Evolutionary conservation across 2,888 invertebrate species (phyloP), one percentile per base, ranked within the genome.

Genomic region (Catocala fraxini): DNA sequence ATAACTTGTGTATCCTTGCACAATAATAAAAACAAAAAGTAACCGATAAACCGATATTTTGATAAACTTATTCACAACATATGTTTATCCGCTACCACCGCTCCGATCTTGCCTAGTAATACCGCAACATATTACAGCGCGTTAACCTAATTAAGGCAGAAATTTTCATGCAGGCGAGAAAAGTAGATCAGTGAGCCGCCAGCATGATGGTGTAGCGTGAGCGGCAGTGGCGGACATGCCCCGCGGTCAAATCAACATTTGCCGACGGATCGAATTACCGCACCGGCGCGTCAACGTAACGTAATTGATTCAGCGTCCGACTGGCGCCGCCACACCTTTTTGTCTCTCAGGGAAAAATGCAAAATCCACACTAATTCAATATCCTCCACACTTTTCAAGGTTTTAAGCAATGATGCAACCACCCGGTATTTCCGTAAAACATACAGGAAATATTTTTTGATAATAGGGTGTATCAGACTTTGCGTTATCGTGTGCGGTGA

Each of bases 181-280:
- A 86, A 87, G 83, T 88, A 76, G 87, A 90, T 87, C 86, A 89
- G 82, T 76, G 80, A 81, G 82, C 75, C 77, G 71, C 59, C 74
- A 70, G 76, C 69, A 75, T 70, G 70, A 56, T 61, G 61, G 65
- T 55, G 33, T 51, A 54, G 59, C 46, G 51, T 59, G 48, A 56
- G 59, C 70, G 65, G 65, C 70, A 63, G 63, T 62, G 57, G 53
- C 68, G 81, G 81, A 77, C 81, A 80, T 85, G 84, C 85, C 89
- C 87, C 79, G 87, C 86, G 92, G 90, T 87, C 92, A 82, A 90
- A 92, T 89, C 93, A 94, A 93, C 93, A 92, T 93, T 93, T 93
- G 82, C 92, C 84, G 83, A 86, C 84, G 86, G 91, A 92, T 93
- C 88, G 91, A 92, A 91, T 93, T 94, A 93, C 92, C 85, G 84